Conservation (phyloP, 2,797 vertebrate species). For the Lycodopsis pacificus region DNA sequence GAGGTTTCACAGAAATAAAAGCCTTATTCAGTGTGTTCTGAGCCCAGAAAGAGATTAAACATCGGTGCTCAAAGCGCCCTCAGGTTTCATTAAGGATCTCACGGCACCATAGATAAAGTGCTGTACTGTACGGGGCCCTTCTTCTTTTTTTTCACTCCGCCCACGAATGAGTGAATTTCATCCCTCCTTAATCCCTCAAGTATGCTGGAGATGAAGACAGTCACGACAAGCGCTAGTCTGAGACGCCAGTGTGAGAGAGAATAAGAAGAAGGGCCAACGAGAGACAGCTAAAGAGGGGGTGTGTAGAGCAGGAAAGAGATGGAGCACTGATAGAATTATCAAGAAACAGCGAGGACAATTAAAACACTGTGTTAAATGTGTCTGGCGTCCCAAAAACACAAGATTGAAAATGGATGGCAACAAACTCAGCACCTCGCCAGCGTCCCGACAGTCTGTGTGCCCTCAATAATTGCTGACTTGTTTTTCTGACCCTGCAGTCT, state of each 20-base stretch:
- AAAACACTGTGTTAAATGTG: not conserved
- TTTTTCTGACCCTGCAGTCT: slow-evolving; percentile 23
- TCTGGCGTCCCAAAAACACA: slow-evolving; percentile 1
- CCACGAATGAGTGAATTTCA: slow-evolving; percentile 82
- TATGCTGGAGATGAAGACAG: slow-evolving; percentile 85
- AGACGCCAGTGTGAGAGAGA: slow-evolving; percentile 54
- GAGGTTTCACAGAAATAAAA: slow-evolving; percentile 12
- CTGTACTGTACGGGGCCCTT: slow-evolving; percentile 59
- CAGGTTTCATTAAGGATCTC: slow-evolving; percentile 77
- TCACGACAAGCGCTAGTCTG: slow-evolving; percentile 72
- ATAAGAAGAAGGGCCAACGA: slow-evolving; percentile 39
- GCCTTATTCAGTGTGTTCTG: slow-evolving; percentile 29
- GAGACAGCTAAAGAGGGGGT: slow-evolving; percentile 18
- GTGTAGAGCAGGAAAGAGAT: slow-evolving; percentile 14
- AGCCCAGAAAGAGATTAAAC: slow-evolving; percentile 56
- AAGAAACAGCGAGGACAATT: not conserved
- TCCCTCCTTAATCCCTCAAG: slow-evolving; percentile 86
- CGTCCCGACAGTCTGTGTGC: not conserved
- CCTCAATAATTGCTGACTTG: not conserved
- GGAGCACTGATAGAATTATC: not conserved
- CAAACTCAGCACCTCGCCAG: not conserved
- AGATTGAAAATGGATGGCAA: not conserved
- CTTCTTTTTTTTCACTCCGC: slow-evolving; percentile 61
- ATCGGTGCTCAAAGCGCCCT: slow-evolving; percentile 52
- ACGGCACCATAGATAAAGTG: slow-evolving; percentile 73